Base-by-base conservation (phyloP, 1,140 invertebrate genomes). In the Hyles euphorbiae region DNA sequence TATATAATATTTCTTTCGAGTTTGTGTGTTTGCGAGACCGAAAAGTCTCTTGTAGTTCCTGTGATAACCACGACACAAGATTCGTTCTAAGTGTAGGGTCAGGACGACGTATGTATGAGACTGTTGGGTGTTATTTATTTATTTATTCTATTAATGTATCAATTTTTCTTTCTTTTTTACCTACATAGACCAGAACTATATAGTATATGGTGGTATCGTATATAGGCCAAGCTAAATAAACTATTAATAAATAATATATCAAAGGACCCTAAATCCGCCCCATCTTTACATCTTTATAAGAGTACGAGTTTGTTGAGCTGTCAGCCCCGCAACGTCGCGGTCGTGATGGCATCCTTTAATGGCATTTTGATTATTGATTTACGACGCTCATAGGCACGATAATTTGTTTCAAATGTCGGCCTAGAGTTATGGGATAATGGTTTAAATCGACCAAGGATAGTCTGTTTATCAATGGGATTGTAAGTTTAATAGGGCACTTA, bases 301-400 rank as follows among this genome's bases (percentile, higher is more conserved):
- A 36, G 40, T 3, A 11, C 34, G 12, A 6, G 51, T 53, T 12
- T 11, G n/a, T 50, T 11, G 3, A 50, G n/a, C 48, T 50, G 34
- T 53, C 4, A 3, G 40, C 36, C 33, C 40, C 11, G 9, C 44
- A 46, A 46, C 44, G 44, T 1, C 44, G 44, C 9, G 34, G 5
- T 50, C 12, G 48, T 50, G 48, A 12, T 33, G 11, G 22, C 33
- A 12, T 53, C 51, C 51, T 53, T 36, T 40, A 53, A 53, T 53
- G 51, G 34, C 33, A 11, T 53, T 53, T 53, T 53, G 34, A 40
- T 53, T 53, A 53, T 53, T 53, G 51, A 40, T 53, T 53, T 40
- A 53, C 51, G 34, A 53, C 51, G 33, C 7, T 36, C 8, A 40
- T 6, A 5, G 51, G 34, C n/a, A 53, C 34, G 34, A 53, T 53